Evolutionary conservation across 2,888 invertebrate genomes (phyloP).

Genomic region (Diplolepis rosae): DNA sequence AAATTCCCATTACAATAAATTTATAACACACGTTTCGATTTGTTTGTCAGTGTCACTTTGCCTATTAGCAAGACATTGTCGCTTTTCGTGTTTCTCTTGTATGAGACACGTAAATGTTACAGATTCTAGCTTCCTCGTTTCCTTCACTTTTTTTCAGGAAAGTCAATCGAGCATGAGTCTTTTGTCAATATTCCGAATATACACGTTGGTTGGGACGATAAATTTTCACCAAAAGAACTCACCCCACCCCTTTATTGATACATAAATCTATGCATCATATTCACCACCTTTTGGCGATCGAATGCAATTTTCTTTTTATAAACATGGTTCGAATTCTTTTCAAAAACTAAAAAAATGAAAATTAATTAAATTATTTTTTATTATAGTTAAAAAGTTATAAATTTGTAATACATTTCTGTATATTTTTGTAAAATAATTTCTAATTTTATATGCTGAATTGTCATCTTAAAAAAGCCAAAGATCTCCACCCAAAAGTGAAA

Average conservation of each 20-base stretch:
- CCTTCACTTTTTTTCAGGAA: slow-evolving; percentile 42
- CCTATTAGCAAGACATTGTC: slow-evolving; percentile 20
- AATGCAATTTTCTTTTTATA: background rate
- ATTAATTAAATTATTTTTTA: background rate
- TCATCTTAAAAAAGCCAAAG: background rate
- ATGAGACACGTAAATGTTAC: slow-evolving; percentile 16
- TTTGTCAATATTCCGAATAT: slow-evolving; percentile 55
- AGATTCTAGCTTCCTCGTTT: slow-evolving; percentile 29
- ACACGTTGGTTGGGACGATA: slow-evolving; percentile 1
- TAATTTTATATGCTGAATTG: too few relatives aligned
- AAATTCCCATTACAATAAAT: background rate
- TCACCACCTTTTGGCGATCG: background rate
- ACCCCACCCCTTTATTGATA: slow-evolving; percentile 1
- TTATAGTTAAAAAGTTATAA: background rate
- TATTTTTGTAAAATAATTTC: too few relatives aligned
- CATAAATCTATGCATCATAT: background rate
- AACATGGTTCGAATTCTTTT: background rate
- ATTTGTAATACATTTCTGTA: too few relatives aligned
- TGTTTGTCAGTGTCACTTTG: slow-evolving; percentile 5
- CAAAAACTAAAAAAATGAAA: background rate
- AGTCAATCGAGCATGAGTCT: slow-evolving; percentile 66
- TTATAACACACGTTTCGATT: background rate
- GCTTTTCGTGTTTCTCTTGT: background rate
- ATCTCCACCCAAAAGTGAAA: background rate
- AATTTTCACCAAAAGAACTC: slow-evolving; percentile 9